Conservation (phyloP, 2,797 vertebrate species). For the Rhinogobio ventralis region DNA sequence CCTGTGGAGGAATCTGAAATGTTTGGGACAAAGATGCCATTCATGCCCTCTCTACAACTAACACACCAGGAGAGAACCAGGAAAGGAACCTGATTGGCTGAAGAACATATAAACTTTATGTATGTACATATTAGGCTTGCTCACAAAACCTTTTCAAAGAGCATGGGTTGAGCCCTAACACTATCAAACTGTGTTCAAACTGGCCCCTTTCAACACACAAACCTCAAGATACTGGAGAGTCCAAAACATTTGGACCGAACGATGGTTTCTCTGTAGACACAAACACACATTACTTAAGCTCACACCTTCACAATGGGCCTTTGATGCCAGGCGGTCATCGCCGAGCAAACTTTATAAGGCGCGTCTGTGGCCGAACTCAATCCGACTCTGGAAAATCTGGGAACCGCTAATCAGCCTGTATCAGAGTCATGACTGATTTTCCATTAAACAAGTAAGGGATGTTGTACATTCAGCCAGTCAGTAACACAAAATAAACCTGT, state of each 20-base stretch:
- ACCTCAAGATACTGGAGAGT: not conserved
- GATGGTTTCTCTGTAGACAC: not conserved
- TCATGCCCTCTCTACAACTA: slow-evolving; percentile 50
- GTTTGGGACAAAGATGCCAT: slow-evolving; percentile 59
- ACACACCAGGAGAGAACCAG: slow-evolving; percentile 34
- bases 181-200: slow-evolving; percentile 12
- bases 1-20: slow-evolving; percentile 48
- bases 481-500: not conserved
- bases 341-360: slow-evolving; percentile 1
- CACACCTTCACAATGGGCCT: slow-evolving; percentile 24
- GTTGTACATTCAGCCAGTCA: not conserved
- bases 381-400: not conserved
- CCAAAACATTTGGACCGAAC: not conserved
- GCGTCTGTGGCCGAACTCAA: not conserved
- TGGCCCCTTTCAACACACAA: not conserved
- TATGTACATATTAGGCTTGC: slow-evolving; percentile 14
- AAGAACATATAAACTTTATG: slow-evolving; percentile 39
- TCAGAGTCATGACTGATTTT: not conserved
- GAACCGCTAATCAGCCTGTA: not conserved
- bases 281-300: not conserved
- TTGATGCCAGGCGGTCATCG: slow-evolving; percentile 33
- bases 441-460: slow-evolving; percentile 2
- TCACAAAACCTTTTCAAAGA: slow-evolving; percentile 8
- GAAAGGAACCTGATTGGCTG: slow-evolving; percentile 40
- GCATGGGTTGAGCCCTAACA: not conserved